A percentile compares a stretch with the other conserved stretches of the same genome.
These are phyloP conservation scores for Philereme transversata DNA, from an alignment of 2,888 invertebrate species.

Conservation along the genomic window DNA sequence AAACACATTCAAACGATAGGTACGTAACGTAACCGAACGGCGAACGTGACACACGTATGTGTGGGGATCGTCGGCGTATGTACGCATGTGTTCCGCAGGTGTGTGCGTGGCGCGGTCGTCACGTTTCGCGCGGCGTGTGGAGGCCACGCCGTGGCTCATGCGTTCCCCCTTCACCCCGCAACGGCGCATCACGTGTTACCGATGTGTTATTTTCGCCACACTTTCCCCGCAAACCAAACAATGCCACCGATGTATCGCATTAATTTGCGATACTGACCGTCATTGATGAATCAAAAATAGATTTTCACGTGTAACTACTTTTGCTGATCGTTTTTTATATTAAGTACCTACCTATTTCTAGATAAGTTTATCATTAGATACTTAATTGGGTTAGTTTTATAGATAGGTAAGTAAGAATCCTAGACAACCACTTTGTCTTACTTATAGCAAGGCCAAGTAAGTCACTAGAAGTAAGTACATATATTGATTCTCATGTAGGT, in stretches of 20 bases:
- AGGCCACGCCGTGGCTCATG: slow-evolving; percentile 55
- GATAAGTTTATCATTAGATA: no score
- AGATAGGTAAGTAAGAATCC: no score
- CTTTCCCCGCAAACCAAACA: slow-evolving; percentile 61
- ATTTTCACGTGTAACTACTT: no score
- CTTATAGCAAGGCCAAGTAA: no score
- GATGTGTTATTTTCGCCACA: slow-evolving; percentile 62
- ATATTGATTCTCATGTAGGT: no score
- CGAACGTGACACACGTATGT: slow-evolving; percentile 48
- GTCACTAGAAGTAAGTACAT: no score
- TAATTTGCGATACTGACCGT: slow-evolving; percentile 7
- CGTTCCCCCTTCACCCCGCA: slow-evolving; percentile 40
- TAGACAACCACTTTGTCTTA: no score
- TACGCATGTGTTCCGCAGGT: slow-evolving; percentile 17
- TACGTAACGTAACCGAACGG: slow-evolving; percentile 36
- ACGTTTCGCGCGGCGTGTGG: slow-evolving; percentile 78
- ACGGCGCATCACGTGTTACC: slow-evolving; percentile 52
- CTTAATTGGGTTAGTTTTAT: no score
- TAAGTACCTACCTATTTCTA: no score
- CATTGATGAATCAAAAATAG: background rate
- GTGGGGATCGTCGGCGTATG: slow-evolving; percentile 1
- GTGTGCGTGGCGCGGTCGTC: slow-evolving; percentile 63
- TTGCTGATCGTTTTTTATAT: no score
- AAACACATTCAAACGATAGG: slow-evolving; percentile 51
- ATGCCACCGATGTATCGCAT: slow-evolving; percentile 45